phyloP scores from a whole-genome alignment of 2,797 vertebrate genomes.

The Trematomus bernacchii region DNA sequence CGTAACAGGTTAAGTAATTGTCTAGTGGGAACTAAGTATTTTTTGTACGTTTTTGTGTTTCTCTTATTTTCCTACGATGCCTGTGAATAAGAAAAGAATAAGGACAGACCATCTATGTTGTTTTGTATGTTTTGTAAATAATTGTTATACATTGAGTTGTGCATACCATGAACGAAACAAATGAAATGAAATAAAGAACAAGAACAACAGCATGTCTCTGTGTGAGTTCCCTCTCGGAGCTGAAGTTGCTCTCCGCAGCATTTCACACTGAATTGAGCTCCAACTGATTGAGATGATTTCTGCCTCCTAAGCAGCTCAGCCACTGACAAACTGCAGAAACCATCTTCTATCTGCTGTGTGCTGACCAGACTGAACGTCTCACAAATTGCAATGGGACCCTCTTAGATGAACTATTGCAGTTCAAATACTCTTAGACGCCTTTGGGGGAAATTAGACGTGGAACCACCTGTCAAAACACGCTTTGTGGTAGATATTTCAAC shows the following conservation, averaged over 20 bases:
- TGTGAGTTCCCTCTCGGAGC: slow-evolving; percentile 19
- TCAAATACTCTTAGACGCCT: background rate
- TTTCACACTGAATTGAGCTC: slow-evolving; percentile 11
- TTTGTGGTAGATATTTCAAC: slow-evolving; percentile 1
- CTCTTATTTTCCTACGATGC: too few relatives aligned
- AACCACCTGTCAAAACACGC: slow-evolving; percentile 12
- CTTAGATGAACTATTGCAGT: background rate
- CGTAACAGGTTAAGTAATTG: too few relatives aligned
- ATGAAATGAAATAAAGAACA: background rate
- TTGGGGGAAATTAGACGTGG: background rate
- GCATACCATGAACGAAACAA: too few relatives aligned
- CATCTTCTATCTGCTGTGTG: background rate
- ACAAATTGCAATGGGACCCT: background rate
- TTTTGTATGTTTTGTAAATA: too few relatives aligned
- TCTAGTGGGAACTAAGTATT: too few relatives aligned
- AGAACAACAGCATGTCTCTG: background rate
- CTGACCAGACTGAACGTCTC: background rate
- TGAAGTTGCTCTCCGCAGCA: background rate
- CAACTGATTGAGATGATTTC: background rate
- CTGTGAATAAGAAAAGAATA: too few relatives aligned
- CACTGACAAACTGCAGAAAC: background rate
- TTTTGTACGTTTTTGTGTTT: too few relatives aligned
- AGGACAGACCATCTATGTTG: too few relatives aligned
- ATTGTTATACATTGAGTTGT: too few relatives aligned
- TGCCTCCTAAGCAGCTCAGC: slow-evolving; percentile 11